These are phyloP conservation scores for Cybosia mesomella DNA, from an alignment of 2,888 invertebrate species.

Conservation along the genomic window DNA sequence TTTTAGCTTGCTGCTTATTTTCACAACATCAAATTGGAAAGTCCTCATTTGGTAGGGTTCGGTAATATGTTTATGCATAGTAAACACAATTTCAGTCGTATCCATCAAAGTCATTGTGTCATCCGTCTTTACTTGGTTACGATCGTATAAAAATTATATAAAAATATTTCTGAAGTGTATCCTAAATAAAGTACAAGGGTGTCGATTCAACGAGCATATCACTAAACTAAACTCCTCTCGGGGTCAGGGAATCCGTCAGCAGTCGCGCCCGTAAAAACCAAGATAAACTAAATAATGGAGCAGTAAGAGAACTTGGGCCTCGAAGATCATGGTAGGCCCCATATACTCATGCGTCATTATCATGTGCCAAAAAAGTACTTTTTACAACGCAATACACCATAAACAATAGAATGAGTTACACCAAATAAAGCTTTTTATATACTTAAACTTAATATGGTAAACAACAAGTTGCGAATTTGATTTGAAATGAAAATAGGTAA, in stretches of 20 bases:
- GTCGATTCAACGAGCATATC: too few relatives aligned
- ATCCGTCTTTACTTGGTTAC: slow-evolving; percentile 12
- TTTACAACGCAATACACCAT: not conserved
- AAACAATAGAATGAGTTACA: not conserved
- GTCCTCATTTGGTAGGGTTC: slow-evolving; percentile 10
- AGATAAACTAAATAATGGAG: too few relatives aligned
- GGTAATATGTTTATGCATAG: slow-evolving; percentile 2
- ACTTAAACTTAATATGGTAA: not conserved
- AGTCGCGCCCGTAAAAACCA: too few relatives aligned
- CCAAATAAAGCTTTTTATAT: not conserved
- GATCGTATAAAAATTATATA: slow-evolving; percentile 7
- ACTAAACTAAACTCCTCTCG: too few relatives aligned
- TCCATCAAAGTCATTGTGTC: slow-evolving; percentile 26
- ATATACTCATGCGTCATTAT: too few relatives aligned
- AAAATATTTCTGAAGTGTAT: not conserved
- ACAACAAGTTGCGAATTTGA: not conserved
- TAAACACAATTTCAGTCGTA: slow-evolving; percentile 23
- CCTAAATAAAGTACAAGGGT: too few relatives aligned
- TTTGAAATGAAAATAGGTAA: not conserved
- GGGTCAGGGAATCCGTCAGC: too few relatives aligned
- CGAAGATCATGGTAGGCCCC: too few relatives aligned
- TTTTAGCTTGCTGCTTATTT: not conserved
- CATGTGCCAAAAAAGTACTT: not conserved
- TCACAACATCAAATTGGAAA: not conserved
- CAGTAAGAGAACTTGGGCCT: too few relatives aligned